Evolutionary conservation across 2,113 vertebrate species (phyloP).

Genomic region (Oenanthe oenanthe): DNA sequence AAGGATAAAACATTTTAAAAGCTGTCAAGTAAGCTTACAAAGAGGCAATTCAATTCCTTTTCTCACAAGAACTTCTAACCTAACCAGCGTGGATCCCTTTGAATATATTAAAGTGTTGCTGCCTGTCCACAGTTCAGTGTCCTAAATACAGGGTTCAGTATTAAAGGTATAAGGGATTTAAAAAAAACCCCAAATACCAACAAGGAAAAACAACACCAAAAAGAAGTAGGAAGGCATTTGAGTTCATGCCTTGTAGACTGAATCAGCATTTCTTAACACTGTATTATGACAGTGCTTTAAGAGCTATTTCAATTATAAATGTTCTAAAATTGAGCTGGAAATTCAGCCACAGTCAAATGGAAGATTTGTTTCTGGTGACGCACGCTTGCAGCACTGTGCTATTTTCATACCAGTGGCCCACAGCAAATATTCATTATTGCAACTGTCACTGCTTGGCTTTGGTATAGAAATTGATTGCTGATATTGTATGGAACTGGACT

Average conservation of each 20-base stretch:
- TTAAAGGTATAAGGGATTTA: not conserved
- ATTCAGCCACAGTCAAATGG: constrained; percentile 1
- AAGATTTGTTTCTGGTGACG: constrained; percentile 34
- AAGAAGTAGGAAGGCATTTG: not conserved
- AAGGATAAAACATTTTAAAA: not conserved
- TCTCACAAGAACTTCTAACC: not conserved
- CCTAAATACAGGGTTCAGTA: not conserved
- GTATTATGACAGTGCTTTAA: not conserved
- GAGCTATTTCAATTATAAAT: constrained; percentile 27
- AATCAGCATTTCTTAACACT: constrained; percentile 41
- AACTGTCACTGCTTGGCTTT: constrained; percentile 61
- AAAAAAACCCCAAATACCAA: not conserved
- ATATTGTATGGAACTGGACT: constrained; percentile 18
- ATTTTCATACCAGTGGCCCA: constrained; percentile 56
- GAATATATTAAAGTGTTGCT: not conserved
- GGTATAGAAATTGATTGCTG: constrained; percentile 38
- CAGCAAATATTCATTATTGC: constrained; percentile 69
- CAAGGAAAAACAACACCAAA: not conserved
- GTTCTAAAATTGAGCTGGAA: constrained; percentile 20
- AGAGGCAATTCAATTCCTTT: not conserved
- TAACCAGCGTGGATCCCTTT: not conserved
- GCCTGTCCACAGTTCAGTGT: not conserved
- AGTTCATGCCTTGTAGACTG: not conserved
- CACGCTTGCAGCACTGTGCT: constrained; percentile 8
- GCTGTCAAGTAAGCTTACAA: not conserved